Evolutionary conservation across 2,113 vertebrate species (phyloP).

Genomic region (Sciurus niger): DNA sequence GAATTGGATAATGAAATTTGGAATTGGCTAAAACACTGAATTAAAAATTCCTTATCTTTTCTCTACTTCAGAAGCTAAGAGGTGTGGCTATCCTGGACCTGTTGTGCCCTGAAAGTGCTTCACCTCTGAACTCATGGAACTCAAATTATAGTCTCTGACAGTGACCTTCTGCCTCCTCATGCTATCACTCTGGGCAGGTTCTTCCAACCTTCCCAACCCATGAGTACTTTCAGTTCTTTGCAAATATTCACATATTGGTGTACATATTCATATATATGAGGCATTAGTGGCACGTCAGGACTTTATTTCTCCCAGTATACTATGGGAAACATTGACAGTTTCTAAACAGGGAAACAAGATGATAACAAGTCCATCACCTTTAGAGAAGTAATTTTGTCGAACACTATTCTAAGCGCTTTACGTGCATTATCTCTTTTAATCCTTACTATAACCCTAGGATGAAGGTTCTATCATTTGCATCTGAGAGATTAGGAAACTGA

Average conservation of each 20-base stretch:
- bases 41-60: not conserved
- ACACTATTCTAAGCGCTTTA: not conserved
- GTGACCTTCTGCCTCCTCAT: not conserved
- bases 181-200: not conserved
- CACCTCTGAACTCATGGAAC: not conserved
- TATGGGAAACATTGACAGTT: not conserved
- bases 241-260: not conserved
- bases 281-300: not conserved
- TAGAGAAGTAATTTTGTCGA: not conserved
- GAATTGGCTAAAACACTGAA: not conserved
- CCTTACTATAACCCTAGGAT: not conserved
- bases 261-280: not conserved
- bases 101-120: not conserved
- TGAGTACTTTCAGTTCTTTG: not conserved
- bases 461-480: not conserved
- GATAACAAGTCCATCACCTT: not conserved
- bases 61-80: not conserved
- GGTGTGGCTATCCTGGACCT: not conserved
- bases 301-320: not conserved
- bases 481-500: conserved; percentile 16
- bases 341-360: conserved; percentile 14
- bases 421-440: not conserved
- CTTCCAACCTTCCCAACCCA: not conserved
- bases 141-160: not conserved
- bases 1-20: not conserved